A percentile compares a stretch with the other conserved stretches of the same genome.
phyloP scores from a whole-genome alignment of 2,888 invertebrate species.

The Dione juno region DNA sequence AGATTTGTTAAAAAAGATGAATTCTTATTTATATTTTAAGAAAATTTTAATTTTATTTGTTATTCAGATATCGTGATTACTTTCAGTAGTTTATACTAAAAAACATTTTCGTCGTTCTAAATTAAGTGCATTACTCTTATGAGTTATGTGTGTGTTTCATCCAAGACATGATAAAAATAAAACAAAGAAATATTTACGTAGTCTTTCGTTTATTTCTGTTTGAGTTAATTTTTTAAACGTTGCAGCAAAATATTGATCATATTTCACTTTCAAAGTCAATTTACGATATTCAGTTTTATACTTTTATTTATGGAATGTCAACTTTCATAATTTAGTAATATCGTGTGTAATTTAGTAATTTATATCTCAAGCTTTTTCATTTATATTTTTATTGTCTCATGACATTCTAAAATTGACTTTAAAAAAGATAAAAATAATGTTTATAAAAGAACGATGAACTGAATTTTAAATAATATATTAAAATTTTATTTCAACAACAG shows the following conservation, averaged over 20 bases:
- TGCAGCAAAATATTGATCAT: constrained; percentile 23
- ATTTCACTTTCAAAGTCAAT: constrained; percentile 26
- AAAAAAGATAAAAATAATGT: neutral
- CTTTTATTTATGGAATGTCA: constrained; percentile 26
- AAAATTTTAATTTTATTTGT: too few species aligned
- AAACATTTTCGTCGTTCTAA: neutral
- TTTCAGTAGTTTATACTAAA: too few species aligned
- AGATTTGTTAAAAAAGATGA: too few species aligned
- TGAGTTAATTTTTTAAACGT: constrained; percentile 31
- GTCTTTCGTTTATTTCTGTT: constrained; percentile 40
- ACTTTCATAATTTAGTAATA: constrained; percentile 10
- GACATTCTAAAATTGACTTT: constrained; percentile 16
- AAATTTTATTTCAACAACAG: constrained; percentile 27
- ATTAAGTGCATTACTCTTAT: constrained; percentile 12
- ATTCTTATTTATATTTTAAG: too few species aligned
- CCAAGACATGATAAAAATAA: constrained; percentile 22
- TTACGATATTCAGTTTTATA: constrained; percentile 15
- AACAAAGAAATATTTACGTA: constrained; percentile 34
- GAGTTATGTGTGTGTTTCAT: constrained; percentile 7
- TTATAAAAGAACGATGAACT: constrained; percentile 24
- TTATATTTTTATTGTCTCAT: neutral
- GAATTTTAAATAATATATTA: constrained; percentile 36
- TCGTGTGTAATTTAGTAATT: too few species aligned
- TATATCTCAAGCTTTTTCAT: constrained; percentile 7
- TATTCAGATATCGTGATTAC: too few species aligned